Percentiles rank a stretch among this genome's conserved stretches.
Evolutionary conservation across 2,797 vertebrate species (phyloP).

Genomic region (Apodemus agrarius): DNA sequence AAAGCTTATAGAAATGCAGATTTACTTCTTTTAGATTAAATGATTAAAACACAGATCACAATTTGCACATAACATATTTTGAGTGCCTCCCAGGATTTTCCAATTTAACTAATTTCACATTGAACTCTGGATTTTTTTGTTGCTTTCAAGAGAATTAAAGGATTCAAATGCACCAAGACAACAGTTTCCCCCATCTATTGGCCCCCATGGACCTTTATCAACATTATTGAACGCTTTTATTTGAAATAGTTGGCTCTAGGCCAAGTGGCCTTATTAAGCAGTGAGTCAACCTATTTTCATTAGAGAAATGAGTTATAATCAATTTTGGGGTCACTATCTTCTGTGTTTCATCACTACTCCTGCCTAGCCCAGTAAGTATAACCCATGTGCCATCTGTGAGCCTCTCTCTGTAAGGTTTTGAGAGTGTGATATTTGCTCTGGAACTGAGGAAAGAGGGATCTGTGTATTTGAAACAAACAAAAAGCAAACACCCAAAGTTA

Average conservation of each 20-base stretch:
- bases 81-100: background rate
- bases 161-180: background rate
- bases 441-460: background rate
- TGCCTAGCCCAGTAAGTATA: too few relatives aligned
- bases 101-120: constrained; percentile 23
- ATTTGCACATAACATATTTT: background rate
- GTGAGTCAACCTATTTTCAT: background rate
- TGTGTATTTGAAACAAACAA: background rate
- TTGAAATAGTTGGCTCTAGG: background rate
- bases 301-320: background rate
- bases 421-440: background rate
- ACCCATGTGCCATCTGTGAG: rapidly evolving
- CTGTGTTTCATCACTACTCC: background rate
- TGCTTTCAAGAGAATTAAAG: background rate
- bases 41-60: background rate
- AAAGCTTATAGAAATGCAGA: background rate
- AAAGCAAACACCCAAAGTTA: background rate
- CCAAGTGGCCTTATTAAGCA: background rate
- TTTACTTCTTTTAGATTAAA: background rate
- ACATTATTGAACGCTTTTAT: background rate
- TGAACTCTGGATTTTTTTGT: background rate
- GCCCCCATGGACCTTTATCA: background rate
- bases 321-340: rapidly evolving
- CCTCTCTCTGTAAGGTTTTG: background rate
- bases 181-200: background rate